Conservation (phyloP, 2,888 invertebrate species). For the Ophioninae sp. region DNA sequence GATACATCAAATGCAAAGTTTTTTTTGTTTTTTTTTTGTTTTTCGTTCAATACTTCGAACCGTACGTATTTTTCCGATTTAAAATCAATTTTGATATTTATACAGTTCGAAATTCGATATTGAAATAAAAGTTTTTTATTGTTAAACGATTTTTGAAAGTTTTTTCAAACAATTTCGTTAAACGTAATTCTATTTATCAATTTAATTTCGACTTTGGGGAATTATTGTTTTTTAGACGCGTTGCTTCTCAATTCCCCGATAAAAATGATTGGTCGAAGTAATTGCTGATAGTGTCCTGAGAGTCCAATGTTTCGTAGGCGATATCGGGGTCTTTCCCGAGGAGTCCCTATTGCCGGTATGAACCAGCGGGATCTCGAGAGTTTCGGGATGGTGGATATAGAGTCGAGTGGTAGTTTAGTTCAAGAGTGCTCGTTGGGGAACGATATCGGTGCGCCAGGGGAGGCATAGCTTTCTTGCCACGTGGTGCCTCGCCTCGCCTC, state of each 20-base stretch:
- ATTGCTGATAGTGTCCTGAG: conserved; percentile 1
- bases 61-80: no score
- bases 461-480: conserved; percentile 79
- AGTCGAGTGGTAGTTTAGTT: conserved; percentile 79
- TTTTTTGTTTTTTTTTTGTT: no score
- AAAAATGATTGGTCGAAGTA: not conserved
- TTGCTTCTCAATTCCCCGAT: not conserved
- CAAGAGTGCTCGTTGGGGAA: conserved; percentile 79
- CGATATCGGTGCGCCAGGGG: conserved; percentile 79
- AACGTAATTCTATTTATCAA: not conserved
- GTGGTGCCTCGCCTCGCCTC: conserved; percentile 74
- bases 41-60: no score
- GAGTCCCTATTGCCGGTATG: conserved; percentile 40
- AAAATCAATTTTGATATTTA: not conserved
- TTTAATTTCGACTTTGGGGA: not conserved
- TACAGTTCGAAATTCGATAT: not conserved
- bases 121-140: not conserved
- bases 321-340: conserved; percentile 38
- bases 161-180: not conserved
- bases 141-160: not conserved
- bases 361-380: conserved; percentile 53
- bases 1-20: not conserved
- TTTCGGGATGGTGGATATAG: conserved; percentile 67
- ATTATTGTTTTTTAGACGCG: not conserved
- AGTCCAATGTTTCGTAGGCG: conserved; percentile 56